phyloP scores from a whole-genome alignment of 2,797 vertebrate species.

The Siniperca obscura region DNA sequence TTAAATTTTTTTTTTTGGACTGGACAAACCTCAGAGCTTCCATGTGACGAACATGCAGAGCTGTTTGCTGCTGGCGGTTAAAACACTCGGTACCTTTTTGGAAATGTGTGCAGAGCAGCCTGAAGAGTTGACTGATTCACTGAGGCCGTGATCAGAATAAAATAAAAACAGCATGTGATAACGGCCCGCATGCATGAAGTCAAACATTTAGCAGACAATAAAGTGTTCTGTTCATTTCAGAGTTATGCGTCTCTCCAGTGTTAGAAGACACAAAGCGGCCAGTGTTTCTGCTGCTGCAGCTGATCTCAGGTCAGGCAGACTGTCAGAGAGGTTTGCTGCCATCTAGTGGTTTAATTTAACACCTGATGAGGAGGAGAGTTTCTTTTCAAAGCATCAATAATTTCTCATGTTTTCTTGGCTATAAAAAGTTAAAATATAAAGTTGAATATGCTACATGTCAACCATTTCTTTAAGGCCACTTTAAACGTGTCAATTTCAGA shows the following conservation, averaged over 20 bases:
- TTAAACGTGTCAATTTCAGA: no score
- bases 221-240: background rate
- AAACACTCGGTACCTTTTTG: background rate
- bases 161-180: background rate
- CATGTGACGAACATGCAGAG: conserved; percentile 5
- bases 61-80: background rate
- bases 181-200: no score
- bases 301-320: background rate
- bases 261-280: background rate
- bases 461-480: no score
- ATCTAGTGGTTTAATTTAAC: background rate
- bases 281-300: conserved; percentile 18
- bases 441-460: no score
- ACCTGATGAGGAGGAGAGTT: background rate
- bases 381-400: background rate
- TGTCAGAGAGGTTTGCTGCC: conserved; percentile 26
- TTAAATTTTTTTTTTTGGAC: background rate
- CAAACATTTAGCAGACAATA: conserved; percentile 16
- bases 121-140: background rate
- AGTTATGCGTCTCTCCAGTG: no score
- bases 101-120: background rate
- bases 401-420: no score
- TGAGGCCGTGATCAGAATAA: conserved; percentile 1
- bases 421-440: no score
- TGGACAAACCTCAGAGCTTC: background rate